Percentiles rank a stretch among this genome's conserved stretches.
Evolutionary conservation across 2,113 vertebrate genomes (phyloP).

Genomic region (Dryoscopus gambensis): DNA sequence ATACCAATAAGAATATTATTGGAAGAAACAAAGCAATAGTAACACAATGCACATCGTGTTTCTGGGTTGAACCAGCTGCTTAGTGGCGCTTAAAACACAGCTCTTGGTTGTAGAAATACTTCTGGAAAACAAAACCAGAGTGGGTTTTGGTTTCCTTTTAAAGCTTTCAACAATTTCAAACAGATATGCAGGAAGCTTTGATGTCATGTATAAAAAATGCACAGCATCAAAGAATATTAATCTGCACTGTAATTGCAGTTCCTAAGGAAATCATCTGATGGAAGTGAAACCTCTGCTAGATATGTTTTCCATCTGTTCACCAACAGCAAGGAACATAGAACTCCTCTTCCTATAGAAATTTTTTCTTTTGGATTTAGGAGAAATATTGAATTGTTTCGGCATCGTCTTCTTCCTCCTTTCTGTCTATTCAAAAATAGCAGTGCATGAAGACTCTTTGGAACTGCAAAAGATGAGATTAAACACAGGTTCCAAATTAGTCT

Average conservation of each 20-base stretch:
- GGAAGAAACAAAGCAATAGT: not conserved
- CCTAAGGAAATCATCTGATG: not conserved
- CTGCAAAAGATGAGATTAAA: not conserved
- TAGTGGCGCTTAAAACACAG: not conserved
- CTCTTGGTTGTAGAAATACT: not conserved
- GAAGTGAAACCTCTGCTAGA: not conserved
- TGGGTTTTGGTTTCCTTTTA: not conserved
- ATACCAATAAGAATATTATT: not conserved
- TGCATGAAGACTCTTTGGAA: not conserved
- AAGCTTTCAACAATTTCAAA: not conserved
- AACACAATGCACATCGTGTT: not conserved
- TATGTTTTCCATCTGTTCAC: not conserved
- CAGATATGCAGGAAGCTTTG: not conserved
- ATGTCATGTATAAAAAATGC: not conserved
- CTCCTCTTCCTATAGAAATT: not conserved
- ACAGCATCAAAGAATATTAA: not conserved
- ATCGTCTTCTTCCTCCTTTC: not conserved
- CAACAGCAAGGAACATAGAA: not conserved
- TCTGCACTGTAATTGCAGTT: not conserved
- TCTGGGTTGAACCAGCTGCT: not conserved
- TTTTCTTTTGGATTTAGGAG: not conserved
- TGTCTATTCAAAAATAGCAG: not conserved
- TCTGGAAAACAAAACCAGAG: not conserved
- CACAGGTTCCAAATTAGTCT: not conserved
- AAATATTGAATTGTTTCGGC: not conserved